Conservation (phyloP, 2,797 vertebrate genomes). For the Sebastes nivosus region DNA sequence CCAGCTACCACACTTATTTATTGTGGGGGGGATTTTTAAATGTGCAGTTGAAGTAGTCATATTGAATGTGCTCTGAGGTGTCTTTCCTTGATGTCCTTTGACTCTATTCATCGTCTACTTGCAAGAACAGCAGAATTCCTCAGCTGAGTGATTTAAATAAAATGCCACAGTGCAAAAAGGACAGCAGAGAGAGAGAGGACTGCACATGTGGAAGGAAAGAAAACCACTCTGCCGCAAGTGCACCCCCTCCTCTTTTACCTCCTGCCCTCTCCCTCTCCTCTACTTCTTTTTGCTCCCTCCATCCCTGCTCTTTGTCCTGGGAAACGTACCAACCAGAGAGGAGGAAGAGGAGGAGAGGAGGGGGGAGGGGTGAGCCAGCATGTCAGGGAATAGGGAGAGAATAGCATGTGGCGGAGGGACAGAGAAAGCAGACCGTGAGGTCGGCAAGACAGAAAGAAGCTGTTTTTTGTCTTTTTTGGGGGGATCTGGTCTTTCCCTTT, state of each 20-base stretch:
- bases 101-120: neutral
- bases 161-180: slow-evolving; percentile 1
- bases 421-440: slow-evolving; percentile 59
- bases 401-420: slow-evolving; percentile 73
- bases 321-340: slow-evolving; percentile 82
- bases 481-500: neutral
- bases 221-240: slow-evolving; percentile 51
- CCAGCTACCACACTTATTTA: slow-evolving; percentile 17
- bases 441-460: slow-evolving; percentile 48
- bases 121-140: slow-evolving; percentile 8
- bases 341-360: slow-evolving; percentile 60
- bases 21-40: slow-evolving; percentile 8
- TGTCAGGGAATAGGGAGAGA: slow-evolving; percentile 72
- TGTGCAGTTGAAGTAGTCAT: neutral
- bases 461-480: neutral
- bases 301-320: slow-evolving; percentile 83
- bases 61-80: neutral
- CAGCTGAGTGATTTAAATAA: neutral
- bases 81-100: neutral
- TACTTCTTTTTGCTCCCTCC: slow-evolving; percentile 42
- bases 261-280: slow-evolving; percentile 48
- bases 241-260: slow-evolving; percentile 43
- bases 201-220: slow-evolving; percentile 60
- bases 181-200: slow-evolving; percentile 1
- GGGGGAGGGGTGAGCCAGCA: slow-evolving; percentile 73